Evolutionary conservation across 2,888 invertebrate genomes (phyloP).

Genomic region (Pollenia labialis): DNA sequence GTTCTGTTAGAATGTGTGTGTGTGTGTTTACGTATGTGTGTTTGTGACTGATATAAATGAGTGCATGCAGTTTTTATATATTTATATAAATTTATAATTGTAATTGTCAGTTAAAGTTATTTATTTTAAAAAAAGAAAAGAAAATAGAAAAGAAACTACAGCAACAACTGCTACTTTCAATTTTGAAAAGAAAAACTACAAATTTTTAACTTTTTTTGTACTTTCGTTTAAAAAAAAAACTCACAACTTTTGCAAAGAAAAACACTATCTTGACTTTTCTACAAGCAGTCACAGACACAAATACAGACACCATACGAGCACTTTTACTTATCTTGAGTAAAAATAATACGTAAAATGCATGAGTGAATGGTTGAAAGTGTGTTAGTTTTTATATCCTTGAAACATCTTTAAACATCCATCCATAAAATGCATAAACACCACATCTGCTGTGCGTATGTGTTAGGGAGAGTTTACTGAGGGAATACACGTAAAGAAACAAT

Average conservation of each 20-base stretch:
- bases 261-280: constrained; percentile 22
- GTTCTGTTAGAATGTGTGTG: background rate
- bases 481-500: too few relatives aligned
- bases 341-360: background rate
- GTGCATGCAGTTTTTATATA: background rate
- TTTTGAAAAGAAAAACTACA: constrained; percentile 30
- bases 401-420: constrained; percentile 42
- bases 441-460: constrained; percentile 10
- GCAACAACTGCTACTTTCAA: constrained; percentile 47
- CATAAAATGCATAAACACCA: constrained; percentile 6
- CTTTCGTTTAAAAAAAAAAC: background rate
- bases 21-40: background rate
- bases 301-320: constrained; percentile 3
- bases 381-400: constrained; percentile 7
- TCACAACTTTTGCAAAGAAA: constrained; percentile 8
- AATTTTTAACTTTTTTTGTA: background rate
- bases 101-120: constrained; percentile 62
- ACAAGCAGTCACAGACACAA: constrained; percentile 1
- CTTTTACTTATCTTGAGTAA: constrained; percentile 15
- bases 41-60: background rate
- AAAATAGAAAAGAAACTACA: constrained; percentile 29
- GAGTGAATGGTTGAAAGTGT: background rate
- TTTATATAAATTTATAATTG: constrained; percentile 64
- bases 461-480: too few relatives aligned
- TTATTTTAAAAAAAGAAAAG: constrained; percentile 14